Percentiles rank a stretch among this genome's conserved stretches.
These are phyloP conservation scores for Chaetophractus vellerosus DNA, from an alignment of 2,797 vertebrate genomes.

Conservation along the genomic window DNA sequence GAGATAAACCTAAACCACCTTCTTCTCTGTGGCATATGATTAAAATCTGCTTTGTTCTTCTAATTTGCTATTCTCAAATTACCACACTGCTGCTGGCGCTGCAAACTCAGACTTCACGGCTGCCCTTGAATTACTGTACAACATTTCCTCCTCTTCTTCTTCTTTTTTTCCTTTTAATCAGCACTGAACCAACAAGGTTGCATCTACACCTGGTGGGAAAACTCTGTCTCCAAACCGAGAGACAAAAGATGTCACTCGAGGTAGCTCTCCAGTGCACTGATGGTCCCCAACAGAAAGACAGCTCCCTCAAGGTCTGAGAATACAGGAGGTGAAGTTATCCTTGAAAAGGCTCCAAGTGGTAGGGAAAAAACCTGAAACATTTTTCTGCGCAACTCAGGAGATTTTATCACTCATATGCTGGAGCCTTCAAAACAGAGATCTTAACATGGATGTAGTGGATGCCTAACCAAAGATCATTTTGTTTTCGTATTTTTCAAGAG, in stretches of 20 bases:
- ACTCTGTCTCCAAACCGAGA: not conserved
- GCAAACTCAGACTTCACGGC: conserved; percentile 62
- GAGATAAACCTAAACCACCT: conserved; percentile 75
- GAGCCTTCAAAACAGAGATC: conserved; percentile 60
- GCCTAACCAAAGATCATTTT: not conserved
- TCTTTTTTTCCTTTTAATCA: conserved; percentile 62
- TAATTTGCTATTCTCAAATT: conserved; percentile 81
- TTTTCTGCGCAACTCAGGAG: conserved; percentile 51
- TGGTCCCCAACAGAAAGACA: conserved; percentile 53
- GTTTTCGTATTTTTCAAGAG: conserved; percentile 38
- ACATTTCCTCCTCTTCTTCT: not conserved
- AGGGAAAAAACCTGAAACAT: conserved; percentile 8
- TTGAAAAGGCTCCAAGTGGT: conserved; percentile 68
- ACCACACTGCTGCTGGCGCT: conserved; percentile 71
- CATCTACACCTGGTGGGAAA: conserved; percentile 66
- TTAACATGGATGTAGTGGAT: not conserved
- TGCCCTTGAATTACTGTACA: conserved; percentile 72
- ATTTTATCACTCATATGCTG: conserved; percentile 53
- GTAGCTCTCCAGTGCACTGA: not conserved
- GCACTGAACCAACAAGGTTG: conserved; percentile 65
- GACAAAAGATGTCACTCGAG: conserved; percentile 49
- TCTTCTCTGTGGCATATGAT: conserved; percentile 75
- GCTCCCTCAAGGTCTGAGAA: conserved; percentile 51
- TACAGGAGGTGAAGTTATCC: conserved; percentile 38
- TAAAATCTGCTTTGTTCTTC: conserved; percentile 85